These are phyloP conservation scores for Brachionus sp. DNA, from an alignment of 1,140 invertebrate genomes.

Conservation along the genomic window DNA sequence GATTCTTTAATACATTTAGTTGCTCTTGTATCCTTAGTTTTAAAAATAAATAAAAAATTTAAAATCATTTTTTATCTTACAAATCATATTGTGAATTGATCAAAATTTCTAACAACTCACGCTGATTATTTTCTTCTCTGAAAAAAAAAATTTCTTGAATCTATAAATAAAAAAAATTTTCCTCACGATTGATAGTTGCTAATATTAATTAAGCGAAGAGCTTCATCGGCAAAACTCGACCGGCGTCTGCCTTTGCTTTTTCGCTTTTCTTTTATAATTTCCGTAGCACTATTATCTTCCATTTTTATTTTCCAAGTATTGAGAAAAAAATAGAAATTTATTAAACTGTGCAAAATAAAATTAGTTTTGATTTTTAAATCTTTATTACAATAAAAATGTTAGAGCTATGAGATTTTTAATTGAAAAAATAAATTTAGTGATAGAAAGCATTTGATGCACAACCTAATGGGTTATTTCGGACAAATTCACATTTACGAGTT, in stretches of 20 bases:
- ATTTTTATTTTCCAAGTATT: constrained; percentile 18
- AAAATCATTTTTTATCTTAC: not conserved
- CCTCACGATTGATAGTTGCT: not conserved
- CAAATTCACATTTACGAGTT: constrained; percentile 25
- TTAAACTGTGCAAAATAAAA: not conserved
- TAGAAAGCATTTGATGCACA: constrained; percentile 38
- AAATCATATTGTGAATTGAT: constrained; percentile 6
- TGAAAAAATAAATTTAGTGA: not conserved
- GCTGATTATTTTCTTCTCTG: not conserved
- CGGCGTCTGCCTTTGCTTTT: constrained; percentile 9
- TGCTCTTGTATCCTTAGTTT: not conserved
- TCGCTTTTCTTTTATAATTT: constrained; percentile 5
- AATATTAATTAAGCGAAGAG: not conserved
- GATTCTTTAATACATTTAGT: not conserved
- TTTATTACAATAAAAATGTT: not conserved
- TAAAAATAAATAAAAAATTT: not conserved
- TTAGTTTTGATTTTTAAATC: not conserved
- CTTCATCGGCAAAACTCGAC: constrained; percentile 19
- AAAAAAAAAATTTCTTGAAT: not conserved
- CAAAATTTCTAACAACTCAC: not conserved
- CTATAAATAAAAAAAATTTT: not conserved
- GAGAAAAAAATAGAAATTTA: no score
- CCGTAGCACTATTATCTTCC: not conserved
- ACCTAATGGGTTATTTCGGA: constrained; percentile 24
- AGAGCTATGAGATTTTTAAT: not conserved